These are phyloP conservation scores for Sebastes cheni DNA, from an alignment of 2,797 vertebrate species.

Conservation along the genomic window DNA sequence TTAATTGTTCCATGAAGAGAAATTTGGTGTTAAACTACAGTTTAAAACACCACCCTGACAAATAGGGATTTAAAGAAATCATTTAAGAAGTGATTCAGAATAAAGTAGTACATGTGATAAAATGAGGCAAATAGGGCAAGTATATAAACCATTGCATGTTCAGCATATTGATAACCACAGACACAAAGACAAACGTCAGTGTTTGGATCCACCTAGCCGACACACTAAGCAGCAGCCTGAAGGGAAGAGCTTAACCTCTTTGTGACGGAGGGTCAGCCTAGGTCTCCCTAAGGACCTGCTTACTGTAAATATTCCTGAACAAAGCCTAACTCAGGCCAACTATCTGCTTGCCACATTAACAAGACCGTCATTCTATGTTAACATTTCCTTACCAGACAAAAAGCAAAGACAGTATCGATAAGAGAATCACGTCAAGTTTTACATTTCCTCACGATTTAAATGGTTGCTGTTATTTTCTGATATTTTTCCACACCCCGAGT, in stretches of 20 bases:
- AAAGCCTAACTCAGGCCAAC: neutral
- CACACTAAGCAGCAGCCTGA: neutral
- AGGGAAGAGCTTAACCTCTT: neutral
- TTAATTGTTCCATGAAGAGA: neutral
- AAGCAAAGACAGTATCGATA: neutral
- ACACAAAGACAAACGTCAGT: neutral
- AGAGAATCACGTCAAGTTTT: neutral
- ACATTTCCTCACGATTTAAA: neutral
- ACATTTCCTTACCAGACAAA: neutral
- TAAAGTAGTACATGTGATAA: neutral
- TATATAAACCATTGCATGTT: neutral
- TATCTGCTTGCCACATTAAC: neutral
- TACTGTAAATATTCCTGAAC: neutral
- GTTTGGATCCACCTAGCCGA: neutral
- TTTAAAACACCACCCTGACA: neutral
- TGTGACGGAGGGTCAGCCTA: neutral
- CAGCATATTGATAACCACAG: neutral
- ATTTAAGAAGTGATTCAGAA: neutral
- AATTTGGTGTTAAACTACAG: neutral
- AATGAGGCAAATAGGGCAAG: neutral
- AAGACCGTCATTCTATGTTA: neutral
- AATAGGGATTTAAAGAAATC: neutral
- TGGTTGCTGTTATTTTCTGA: neutral
- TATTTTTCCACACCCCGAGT: neutral
- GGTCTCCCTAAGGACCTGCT: neutral